Evolutionary conservation across 2,113 vertebrate species (phyloP).

Genomic region (Mugil cephalus): DNA sequence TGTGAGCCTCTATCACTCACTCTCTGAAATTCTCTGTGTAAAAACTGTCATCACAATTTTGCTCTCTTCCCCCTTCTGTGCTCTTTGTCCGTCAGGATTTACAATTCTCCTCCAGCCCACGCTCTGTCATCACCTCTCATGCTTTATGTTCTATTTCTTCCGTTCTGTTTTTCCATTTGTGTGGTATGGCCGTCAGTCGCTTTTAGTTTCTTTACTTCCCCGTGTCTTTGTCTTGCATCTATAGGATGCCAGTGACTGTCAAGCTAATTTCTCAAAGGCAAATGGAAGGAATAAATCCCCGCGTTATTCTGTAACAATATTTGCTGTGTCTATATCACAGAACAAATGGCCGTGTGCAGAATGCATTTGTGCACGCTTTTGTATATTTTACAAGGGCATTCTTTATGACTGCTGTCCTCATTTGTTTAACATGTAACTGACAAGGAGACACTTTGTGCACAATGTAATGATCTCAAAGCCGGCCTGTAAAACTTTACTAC

Average conservation of each 20-base stretch:
- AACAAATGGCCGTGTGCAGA: constrained; percentile 26
- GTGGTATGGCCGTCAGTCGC: constrained; percentile 28
- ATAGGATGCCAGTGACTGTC: constrained; percentile 44
- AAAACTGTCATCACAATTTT: constrained; percentile 42
- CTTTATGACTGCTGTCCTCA: constrained; percentile 64
- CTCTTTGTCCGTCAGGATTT: constrained; percentile 53
- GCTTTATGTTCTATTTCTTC: constrained; percentile 38
- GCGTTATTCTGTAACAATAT: constrained; percentile 11
- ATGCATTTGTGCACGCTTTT: constrained; percentile 35
- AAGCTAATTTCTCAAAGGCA: constrained; percentile 37
- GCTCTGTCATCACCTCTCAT: constrained; percentile 30
- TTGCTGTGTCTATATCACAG: constrained; percentile 17
- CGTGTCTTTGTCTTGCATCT: constrained; percentile 45
- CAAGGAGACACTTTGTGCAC: constrained; percentile 60
- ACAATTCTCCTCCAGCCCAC: constrained; percentile 12
- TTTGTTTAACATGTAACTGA: constrained; percentile 75
- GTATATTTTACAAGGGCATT: constrained; percentile 58
- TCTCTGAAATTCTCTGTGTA: constrained; percentile 44
- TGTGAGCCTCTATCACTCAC: constrained; percentile 53
- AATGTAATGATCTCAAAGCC: constrained; percentile 74
- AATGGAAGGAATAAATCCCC: constrained; percentile 43
- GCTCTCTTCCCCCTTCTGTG: constrained; percentile 33
- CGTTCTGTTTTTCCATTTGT: constrained; percentile 25
- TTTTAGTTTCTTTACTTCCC: constrained; percentile 36
- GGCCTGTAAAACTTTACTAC: constrained; percentile 82